Evolutionary conservation across 2,888 invertebrate genomes (phyloP).

Genomic region (Sympetrum striolatum): DNA sequence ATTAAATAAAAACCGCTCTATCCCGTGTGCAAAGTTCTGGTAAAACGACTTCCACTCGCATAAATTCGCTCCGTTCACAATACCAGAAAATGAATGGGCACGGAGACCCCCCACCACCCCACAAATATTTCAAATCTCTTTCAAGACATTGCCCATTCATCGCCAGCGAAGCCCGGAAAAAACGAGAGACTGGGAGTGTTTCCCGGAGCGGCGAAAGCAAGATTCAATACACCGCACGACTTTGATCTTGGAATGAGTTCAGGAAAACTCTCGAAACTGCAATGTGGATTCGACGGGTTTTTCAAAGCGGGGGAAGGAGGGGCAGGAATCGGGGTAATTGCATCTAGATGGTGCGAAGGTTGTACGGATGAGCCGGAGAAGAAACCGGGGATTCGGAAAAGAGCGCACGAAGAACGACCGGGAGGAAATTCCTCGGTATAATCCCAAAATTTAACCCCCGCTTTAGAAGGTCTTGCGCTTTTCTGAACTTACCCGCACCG

Average conservation of each 20-base stretch:
- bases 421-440: background rate
- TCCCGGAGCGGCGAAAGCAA: background rate
- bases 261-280: background rate
- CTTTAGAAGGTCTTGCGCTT: background rate
- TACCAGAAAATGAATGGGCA: no score
- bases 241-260: background rate
- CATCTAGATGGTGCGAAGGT: background rate
- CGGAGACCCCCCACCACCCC: background rate
- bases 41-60: no score
- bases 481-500: background rate
- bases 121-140: background rate
- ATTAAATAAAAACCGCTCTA: no score
- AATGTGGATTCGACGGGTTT: background rate
- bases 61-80: no score
- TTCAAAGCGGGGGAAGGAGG: background rate
- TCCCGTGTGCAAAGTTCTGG: no score
- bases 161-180: background rate
- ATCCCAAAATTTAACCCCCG: slow-evolving; percentile 3
- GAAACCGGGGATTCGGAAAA: background rate
- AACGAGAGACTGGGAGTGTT: background rate
- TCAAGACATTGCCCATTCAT: background rate
- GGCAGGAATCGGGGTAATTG: background rate
- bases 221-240: background rate
- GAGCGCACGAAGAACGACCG: background rate
- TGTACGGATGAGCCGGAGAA: background rate